Base-by-base conservation (phyloP, 2,888 invertebrate genomes). In the Stenodema calcarata region DNA sequence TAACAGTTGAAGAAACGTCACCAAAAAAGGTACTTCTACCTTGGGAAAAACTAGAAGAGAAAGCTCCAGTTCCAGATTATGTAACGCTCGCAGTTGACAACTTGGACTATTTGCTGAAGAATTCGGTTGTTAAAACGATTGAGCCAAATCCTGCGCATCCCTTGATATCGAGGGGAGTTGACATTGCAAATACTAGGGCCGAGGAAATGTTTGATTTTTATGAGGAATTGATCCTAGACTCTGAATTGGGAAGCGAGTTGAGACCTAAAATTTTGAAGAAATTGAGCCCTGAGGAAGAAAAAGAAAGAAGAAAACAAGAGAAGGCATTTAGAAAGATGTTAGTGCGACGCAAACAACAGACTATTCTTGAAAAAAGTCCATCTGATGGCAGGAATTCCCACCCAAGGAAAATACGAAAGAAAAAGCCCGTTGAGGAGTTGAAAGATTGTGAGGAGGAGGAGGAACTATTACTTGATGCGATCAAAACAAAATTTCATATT, bases 311-410 rank as follows among this genome's bases (percentile, higher is more conserved):
- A 28, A 75, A 84, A 23, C 84, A 84, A 28, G 84, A 84, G 27
- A 84, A 84, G 18, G 73, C 23, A 9, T 84, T 84, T 16, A 70
- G 84, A 35, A 84, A 84, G 16, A 84, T 84, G 84, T 47, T 84
- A 27, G 84, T 18, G n/a, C 23, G 35, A 9, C 23, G 84, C 11
- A 84, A 84, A 28, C 73, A 30, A 18, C 18, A 42, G 12, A 73
- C 1, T 1, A 16, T 47, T 16, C 41, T 41, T 41, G 28, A 70
- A 18, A n/a, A 73, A 2, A 42, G 54, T 12, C 73, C 47, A n/a
- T 84, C 84, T 7, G 84, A 84, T 35, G 73, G 30, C 16, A 35
- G 70, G 14, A 30, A 84, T 16, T 73, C 84, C 7, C 41, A 44
- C n/a, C 84, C 84, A 12, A 35, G 18, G 47, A 84, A 84, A 73